Evolutionary conservation across 53 echinoderm and acorn worm genomes (phyloP).

Genomic region (Echinometra lucunter): DNA sequence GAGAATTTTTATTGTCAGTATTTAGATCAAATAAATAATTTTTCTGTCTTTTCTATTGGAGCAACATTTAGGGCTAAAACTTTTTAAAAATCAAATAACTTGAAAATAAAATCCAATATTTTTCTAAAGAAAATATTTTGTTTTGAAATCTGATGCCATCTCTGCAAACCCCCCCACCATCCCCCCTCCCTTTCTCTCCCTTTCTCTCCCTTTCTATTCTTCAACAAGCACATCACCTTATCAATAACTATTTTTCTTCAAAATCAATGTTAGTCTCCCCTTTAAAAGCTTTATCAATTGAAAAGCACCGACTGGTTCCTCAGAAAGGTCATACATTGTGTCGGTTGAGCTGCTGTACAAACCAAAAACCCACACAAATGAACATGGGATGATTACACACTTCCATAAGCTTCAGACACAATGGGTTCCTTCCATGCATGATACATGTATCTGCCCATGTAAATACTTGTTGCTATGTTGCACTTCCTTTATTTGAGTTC

Average conservation of each 20-base stretch:
- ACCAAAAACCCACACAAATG: background rate
- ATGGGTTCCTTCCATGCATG: background rate
- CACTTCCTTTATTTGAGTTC: background rate
- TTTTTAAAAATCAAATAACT: no score
- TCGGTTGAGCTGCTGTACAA: constrained; percentile 25
- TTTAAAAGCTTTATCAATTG: background rate
- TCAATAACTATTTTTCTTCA: background rate
- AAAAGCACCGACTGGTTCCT: background rate
- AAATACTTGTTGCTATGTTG: background rate
- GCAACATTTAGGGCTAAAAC: no score
- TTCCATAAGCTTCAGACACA: background rate
- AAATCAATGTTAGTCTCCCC: background rate
- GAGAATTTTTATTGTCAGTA: no score
- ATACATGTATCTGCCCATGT: background rate
- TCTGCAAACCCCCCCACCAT: no score
- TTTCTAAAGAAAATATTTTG: no score
- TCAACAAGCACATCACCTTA: no score
- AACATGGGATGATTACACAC: background rate
- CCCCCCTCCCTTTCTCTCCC: background rate
- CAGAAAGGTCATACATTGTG: constrained; percentile 43
- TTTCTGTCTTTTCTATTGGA: no score
- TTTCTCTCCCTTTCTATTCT: background rate
- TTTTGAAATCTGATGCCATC: no score
- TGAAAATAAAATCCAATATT: no score
- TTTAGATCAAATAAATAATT: no score